phyloP scores from a whole-genome alignment of 2,797 vertebrate genomes.

The Sphenodon punctatus region DNA sequence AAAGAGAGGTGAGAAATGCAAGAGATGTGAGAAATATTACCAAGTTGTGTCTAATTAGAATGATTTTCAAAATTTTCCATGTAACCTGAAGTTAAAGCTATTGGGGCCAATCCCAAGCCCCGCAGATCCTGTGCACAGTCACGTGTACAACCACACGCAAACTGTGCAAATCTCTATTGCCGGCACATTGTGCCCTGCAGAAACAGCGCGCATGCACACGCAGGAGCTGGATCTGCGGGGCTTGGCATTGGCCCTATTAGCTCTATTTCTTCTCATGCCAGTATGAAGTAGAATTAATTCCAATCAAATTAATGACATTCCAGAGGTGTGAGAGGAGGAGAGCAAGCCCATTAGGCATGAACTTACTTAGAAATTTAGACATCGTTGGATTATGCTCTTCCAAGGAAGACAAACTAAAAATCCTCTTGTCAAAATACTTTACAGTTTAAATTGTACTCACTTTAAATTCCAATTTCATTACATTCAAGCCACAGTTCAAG shows the following conservation, averaged over 20 bases:
- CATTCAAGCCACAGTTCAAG: conserved; percentile 19
- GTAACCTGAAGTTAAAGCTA: accelerated
- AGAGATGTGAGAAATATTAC: no score
- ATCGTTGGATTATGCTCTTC: background rate
- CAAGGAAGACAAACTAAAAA: conserved; percentile 2
- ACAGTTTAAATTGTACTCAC: background rate
- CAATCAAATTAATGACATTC: background rate
- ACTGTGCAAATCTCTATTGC: no score
- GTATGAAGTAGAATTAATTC: background rate
- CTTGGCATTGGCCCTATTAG: no score
- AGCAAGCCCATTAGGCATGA: background rate
- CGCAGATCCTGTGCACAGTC: no score
- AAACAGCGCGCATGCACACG: no score
- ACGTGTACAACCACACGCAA: no score
- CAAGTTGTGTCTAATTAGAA: no score
- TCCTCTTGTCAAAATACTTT: conserved; percentile 27
- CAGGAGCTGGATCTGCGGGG: no score
- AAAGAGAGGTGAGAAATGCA: no score
- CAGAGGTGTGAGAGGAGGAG: background rate
- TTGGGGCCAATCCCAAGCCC: no score
- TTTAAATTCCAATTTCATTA: conserved; percentile 28
- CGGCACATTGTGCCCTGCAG: no score
- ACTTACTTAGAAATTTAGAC: conserved; percentile 3
- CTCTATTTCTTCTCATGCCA: background rate
- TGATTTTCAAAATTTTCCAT: no score